Percentiles rank a stretch among this genome's conserved stretches.
Conservation (phyloP, 1,140 invertebrate genomes). For the Drosophila bipectinata region DNA sequence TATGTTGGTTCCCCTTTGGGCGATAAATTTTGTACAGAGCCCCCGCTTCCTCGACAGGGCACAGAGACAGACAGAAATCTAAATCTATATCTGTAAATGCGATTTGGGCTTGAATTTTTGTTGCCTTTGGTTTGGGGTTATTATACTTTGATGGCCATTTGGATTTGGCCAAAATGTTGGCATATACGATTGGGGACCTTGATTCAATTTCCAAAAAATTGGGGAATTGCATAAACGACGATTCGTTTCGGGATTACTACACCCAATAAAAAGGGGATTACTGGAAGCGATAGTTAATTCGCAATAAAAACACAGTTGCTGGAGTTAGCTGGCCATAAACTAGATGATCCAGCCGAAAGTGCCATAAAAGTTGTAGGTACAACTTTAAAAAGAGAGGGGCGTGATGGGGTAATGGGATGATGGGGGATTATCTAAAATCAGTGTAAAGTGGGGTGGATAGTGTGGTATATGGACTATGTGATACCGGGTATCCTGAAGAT, state of each 20-base stretch:
- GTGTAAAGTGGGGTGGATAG: not conserved
- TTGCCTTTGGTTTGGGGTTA: slow-evolving; percentile 22
- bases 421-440: no score
- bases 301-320: slow-evolving; percentile 15
- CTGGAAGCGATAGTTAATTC: slow-evolving; percentile 25
- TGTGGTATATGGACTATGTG: no score
- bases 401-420: no score
- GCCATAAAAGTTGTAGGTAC: not conserved
- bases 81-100: slow-evolving; percentile 31
- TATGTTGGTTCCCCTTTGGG: slow-evolving; percentile 13
- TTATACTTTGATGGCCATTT: slow-evolving; percentile 50
- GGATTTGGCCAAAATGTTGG: slow-evolving; percentile 23
- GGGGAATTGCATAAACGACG: slow-evolving; percentile 21
- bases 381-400: not conserved
- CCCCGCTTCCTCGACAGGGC: no score
- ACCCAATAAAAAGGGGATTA: slow-evolving; percentile 26
- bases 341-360: not conserved
- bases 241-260: slow-evolving; percentile 3
- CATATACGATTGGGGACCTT: slow-evolving; percentile 47
- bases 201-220: slow-evolving; percentile 32
- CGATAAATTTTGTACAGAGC: slow-evolving; percentile 28
- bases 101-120: slow-evolving; percentile 23
- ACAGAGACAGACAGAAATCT: not conserved
- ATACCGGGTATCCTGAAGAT: no score
- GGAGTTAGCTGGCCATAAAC: slow-evolving; percentile 2